phyloP scores from a whole-genome alignment of 2,888 invertebrate genomes.

The Alitta virens region DNA sequence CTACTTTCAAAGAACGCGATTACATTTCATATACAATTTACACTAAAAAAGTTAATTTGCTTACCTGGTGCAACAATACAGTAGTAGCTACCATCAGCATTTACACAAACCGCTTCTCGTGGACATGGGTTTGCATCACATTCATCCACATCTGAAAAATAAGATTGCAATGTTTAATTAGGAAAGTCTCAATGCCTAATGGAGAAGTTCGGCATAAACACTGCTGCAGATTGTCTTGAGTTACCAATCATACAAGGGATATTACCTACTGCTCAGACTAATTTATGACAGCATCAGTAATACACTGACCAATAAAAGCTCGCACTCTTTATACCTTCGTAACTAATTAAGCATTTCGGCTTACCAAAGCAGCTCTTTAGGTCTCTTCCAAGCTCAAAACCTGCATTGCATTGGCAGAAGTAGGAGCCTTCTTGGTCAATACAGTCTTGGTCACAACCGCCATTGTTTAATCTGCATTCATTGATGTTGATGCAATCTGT shows the following conservation, averaged over 20 bases:
- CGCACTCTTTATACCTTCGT: no score
- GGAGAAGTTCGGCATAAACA: no score
- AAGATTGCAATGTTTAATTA: no score
- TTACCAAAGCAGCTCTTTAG: background rate
- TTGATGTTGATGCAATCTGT: background rate
- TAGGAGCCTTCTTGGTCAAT: background rate
- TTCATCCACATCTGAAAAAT: background rate
- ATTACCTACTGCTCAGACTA: no score
- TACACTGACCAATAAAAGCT: no score
- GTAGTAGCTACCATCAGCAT: conserved; percentile 15
- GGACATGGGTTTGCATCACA: background rate
- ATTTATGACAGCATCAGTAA: no score
- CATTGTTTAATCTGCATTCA: background rate
- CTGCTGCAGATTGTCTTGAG: no score
- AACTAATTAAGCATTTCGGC: no score
- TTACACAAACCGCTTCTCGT: conserved; percentile 3
- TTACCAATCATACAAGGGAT: no score
- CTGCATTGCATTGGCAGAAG: background rate
- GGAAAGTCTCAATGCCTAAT: no score
- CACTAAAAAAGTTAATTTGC: background rate
- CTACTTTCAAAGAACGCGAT: no score
- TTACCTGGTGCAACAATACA: conserved; percentile 1
- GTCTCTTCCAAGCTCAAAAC: background rate
- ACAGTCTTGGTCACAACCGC: background rate
- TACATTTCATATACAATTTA: background rate